phyloP scores from a whole-genome alignment of 2,113 vertebrate species.

The Pituophis catenifer region DNA sequence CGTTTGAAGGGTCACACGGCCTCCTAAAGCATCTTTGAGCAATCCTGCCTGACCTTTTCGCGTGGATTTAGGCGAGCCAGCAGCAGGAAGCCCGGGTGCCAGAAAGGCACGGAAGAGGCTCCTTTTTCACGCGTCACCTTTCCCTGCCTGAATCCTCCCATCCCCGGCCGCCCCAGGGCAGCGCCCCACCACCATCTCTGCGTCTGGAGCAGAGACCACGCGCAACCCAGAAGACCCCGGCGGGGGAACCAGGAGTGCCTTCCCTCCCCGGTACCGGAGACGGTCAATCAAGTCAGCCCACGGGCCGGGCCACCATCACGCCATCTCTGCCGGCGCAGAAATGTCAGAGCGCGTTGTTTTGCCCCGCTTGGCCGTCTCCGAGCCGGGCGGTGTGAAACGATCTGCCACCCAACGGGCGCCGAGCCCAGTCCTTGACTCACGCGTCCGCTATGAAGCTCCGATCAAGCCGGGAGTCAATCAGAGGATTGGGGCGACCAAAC shows the following conservation, averaged over 20 bases:
- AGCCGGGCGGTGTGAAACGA: not conserved
- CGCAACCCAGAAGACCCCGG: not conserved
- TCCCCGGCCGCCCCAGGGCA: not conserved
- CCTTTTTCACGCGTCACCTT: not conserved
- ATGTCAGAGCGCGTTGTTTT: not conserved
- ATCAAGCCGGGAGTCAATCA: not conserved
- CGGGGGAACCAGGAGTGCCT: not conserved
- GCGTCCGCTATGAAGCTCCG: not conserved
- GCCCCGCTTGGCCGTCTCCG: not conserved
- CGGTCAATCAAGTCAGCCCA: not conserved
- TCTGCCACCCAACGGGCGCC: not conserved
- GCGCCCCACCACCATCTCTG: not conserved
- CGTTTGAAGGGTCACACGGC: not conserved
- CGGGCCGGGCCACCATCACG: not conserved
- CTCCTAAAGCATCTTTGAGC: not conserved
- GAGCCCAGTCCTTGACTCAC: not conserved
- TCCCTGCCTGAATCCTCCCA: not conserved
- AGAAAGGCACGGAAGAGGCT: not conserved
- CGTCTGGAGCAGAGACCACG: not conserved
- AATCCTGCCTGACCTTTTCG: not conserved
- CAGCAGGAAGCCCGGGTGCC: not conserved
- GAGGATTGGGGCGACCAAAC: accelerated
- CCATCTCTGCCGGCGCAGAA: not conserved
- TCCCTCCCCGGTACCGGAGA: not conserved
- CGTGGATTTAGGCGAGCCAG: not conserved